Evolutionary conservation across 2,888 invertebrate genomes (phyloP), one percentile per base, ranked within the genome.

Genomic region (Archaeoteleia sp.): DNA sequence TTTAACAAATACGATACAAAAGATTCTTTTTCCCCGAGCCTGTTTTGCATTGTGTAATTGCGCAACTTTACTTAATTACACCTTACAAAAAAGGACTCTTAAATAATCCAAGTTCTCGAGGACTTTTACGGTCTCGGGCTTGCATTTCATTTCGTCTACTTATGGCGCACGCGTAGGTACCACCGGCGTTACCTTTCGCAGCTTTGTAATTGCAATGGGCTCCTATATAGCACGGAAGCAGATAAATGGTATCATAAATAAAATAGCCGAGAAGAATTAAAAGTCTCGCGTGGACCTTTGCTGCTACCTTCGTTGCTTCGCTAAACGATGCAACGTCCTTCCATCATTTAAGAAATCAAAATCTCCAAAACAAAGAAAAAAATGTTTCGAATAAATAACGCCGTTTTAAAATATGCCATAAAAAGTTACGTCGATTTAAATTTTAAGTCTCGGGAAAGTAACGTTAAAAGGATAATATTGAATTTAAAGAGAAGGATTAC

Each of bases 211-310:
- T 67, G 39, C 49, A 60, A 37, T 43, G 46, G 46, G 17, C 14
- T 20, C 15, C 39, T 43, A 49, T 40, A 13, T 23, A 42, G 54
- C 46, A 30, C 15, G 9, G 20, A 25, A 37, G 57, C 27, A 51
- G 53, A 46, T 57, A 60, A 58, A 63, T 58, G 46, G 53, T 58
- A 58, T 48, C 29, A 58, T 63, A 63, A 45, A 54, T 63, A 63
- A 63, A 68, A 63, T 54, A 54, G 20, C 43, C 20, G 23, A 13
- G 27, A 40, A 48, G 48, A 63, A 68, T 68, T 54, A 68, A 63
- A 63, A 68, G 54, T n/a, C n/a, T 46, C 17, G 15, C 54, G 32
- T 27, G 39, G 43, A 37, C 25, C 45, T 25, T 25, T 32, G 42
- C 10, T 23, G 30, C 45, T n/a, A n/a, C 20, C 9, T 30, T 25